A percentile compares a stretch with the other conserved stretches of the same genome.
phyloP scores from a whole-genome alignment of 2,113 vertebrate species.

The Colaptes auratus region DNA sequence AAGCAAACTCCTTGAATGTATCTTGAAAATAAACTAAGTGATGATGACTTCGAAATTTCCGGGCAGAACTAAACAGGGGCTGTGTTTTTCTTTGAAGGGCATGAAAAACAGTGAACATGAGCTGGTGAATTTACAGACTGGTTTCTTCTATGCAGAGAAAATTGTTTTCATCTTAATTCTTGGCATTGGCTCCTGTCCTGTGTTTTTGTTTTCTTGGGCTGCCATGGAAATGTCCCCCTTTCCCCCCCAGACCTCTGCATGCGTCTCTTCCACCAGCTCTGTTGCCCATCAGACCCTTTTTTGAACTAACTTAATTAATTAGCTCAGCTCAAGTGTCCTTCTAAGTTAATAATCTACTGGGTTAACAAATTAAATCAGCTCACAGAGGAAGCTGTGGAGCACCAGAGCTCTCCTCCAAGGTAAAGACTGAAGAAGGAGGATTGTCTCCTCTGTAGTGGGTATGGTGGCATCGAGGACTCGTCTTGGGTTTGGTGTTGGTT shows the following conservation, averaged over 20 bases:
- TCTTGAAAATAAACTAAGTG: background rate
- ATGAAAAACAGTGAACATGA: constrained; percentile 10
- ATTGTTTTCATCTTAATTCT: constrained; percentile 53
- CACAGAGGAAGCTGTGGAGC: background rate
- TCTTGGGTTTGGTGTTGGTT: background rate
- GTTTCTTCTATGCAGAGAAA: constrained; percentile 60
- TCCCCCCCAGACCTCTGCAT: constrained; percentile 41
- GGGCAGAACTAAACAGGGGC: constrained; percentile 21
- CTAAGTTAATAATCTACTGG: constrained; percentile 46
- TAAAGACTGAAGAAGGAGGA: background rate
- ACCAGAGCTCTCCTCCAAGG: background rate
- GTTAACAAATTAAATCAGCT: background rate
- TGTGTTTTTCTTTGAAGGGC: constrained; percentile 32
- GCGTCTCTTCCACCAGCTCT: background rate
- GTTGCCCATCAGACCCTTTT: constrained; percentile 28
- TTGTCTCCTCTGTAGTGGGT: background rate
- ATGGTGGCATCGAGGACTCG: background rate
- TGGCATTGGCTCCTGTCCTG: constrained; percentile 54
- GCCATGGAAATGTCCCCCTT: constrained; percentile 69
- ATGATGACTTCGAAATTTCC: constrained; percentile 3
- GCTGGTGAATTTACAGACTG: constrained; percentile 56
- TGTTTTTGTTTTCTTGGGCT: constrained; percentile 61
- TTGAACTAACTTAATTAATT: constrained; percentile 55
- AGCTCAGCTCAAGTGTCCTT: constrained; percentile 51
- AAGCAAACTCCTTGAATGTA: background rate